phyloP scores from a whole-genome alignment of 2,888 invertebrate species.

The Drosophila mulleri region DNA sequence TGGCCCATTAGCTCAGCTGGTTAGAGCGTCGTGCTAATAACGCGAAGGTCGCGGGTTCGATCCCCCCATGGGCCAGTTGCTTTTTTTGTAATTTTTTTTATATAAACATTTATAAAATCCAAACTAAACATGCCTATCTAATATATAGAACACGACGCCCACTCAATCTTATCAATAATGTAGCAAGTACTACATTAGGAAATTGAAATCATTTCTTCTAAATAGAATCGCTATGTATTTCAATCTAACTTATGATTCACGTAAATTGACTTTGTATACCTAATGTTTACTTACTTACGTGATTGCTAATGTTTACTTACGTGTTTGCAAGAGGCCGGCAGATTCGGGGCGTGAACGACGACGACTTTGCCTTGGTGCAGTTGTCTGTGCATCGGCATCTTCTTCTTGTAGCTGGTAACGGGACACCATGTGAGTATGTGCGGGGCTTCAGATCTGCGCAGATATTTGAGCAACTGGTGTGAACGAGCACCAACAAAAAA shows the following conservation, averaged over 20 bases:
- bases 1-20: constrained; percentile 79
- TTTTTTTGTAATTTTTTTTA: constrained; percentile 15
- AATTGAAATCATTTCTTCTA: background rate
- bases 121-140: background rate
- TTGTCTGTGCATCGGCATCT: constrained; percentile 27
- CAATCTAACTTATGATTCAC: constrained; percentile 4
- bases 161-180: constrained; percentile 8
- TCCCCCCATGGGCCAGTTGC: constrained; percentile 71
- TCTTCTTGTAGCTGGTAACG: constrained; percentile 55
- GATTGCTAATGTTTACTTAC: constrained; percentile 62
- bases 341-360: constrained; percentile 60
- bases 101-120: background rate
- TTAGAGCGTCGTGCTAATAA: constrained; percentile 80
- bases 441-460: background rate
- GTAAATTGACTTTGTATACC: background rate
- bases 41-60: constrained; percentile 78
- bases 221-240: background rate
- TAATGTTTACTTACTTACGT: constrained; percentile 10
- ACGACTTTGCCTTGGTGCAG: constrained; percentile 20
- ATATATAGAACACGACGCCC: background rate
- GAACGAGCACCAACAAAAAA: constrained; percentile 1
- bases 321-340: constrained; percentile 62
- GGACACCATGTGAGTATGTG: constrained; percentile 40
- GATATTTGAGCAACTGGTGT: constrained; percentile 39
- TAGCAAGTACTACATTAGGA: background rate